Evolutionary conservation across 1,140 invertebrate genomes (phyloP).

Genomic region (Aricia agestis): DNA sequence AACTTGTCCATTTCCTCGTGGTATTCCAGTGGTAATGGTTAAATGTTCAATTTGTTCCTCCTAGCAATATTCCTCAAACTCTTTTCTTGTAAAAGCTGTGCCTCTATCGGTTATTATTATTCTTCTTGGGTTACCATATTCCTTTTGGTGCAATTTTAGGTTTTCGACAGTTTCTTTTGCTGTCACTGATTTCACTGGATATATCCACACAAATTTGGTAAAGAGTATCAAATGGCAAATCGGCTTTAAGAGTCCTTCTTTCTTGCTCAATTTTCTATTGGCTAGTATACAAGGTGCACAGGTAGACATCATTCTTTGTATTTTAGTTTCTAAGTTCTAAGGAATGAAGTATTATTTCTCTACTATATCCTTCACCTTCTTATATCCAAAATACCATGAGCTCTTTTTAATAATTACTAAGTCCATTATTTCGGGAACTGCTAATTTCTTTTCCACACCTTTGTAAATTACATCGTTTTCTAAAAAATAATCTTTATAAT

Average conservation of each 20-base stretch:
- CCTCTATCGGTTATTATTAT: background rate
- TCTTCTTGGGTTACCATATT: background rate
- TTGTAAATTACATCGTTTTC: background rate
- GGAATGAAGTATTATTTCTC: constrained; percentile 22
- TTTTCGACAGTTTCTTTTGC: background rate
- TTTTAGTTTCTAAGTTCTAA: constrained; percentile 31
- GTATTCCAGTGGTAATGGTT: background rate
- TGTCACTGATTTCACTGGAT: background rate
- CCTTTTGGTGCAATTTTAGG: background rate
- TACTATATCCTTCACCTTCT: constrained; percentile 23
- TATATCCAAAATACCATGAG: constrained; percentile 24
- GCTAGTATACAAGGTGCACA: constrained; percentile 8
- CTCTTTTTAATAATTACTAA: constrained; percentile 26
- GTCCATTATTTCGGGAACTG: background rate
- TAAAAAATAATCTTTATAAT: constrained; percentile 16
- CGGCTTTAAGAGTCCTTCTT: constrained; percentile 8
- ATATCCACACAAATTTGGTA: background rate
- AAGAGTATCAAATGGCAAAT: constrained; percentile 6
- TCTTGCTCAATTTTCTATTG: constrained; percentile 2
- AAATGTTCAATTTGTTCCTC: too few species aligned
- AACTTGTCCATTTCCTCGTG: background rate
- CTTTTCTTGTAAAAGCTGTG: background rate
- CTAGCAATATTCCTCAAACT: background rate
- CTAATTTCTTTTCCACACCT: too few species aligned
- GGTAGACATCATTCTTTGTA: constrained; percentile 17